Evolutionary conservation across 2,888 invertebrate species (phyloP).

Genomic region (Kryphioiulus occultus): DNA sequence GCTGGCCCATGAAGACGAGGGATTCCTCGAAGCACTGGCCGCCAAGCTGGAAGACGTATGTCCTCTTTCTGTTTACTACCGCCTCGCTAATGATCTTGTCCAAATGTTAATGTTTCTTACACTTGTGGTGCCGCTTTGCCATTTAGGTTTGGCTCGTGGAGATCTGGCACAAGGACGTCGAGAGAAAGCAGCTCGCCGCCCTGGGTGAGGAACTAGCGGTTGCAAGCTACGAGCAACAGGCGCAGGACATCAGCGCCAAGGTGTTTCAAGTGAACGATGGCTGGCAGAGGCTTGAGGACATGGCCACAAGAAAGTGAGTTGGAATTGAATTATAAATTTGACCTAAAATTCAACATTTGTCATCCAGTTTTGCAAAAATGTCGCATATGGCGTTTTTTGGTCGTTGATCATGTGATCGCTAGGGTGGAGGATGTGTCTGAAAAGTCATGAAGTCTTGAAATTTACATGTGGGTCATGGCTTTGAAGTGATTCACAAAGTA

Average conservation of each 20-base stretch:
- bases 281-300: conserved; percentile 51
- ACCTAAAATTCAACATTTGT: too few relatives aligned
- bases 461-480: too few relatives aligned
- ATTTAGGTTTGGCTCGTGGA: conserved; percentile 50
- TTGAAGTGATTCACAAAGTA: too few relatives aligned
- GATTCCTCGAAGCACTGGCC: conserved; percentile 49
- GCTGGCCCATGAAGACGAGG: conserved; percentile 42
- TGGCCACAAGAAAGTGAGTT: conserved; percentile 50
- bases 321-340: not conserved
- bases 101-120: not conserved
- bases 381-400: too few relatives aligned
- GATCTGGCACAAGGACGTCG: conserved; percentile 50
- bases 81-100: not conserved
- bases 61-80: not conserved
- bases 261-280: conserved; percentile 46
- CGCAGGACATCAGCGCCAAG: conserved; percentile 48
- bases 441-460: too few relatives aligned
- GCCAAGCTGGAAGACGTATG: conserved; percentile 52
- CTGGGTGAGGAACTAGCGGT: conserved; percentile 48
- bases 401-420: too few relatives aligned
- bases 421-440: not conserved
- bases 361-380: too few relatives aligned
- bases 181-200: conserved; percentile 41
- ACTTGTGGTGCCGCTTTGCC: not conserved
- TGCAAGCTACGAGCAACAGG: conserved; percentile 43